Base-by-base conservation (phyloP, 2,113 vertebrate species). In the Callithrix jacchus region DNA sequence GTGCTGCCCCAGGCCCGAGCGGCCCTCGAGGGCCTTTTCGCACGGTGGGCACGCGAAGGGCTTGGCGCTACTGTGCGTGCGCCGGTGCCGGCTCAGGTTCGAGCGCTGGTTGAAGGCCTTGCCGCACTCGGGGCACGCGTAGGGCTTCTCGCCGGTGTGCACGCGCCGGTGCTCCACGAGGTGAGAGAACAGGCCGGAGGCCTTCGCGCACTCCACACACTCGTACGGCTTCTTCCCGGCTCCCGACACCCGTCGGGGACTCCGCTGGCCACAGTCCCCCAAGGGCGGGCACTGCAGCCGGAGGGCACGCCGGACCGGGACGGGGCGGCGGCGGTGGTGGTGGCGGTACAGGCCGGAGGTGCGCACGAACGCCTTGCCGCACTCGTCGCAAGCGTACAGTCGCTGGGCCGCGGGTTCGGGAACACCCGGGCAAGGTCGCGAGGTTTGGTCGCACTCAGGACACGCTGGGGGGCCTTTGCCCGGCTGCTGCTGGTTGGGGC, bases 261-360 rank as follows among this genome's bases (percentile, higher is more conserved):
- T 96, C 96, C 98, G 99, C 37, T 98, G 96, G 21, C 99, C 99
- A 74, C 99, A 99, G 70, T 99, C 98, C 12, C 98, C 99, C 10
- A 98, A 98, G 87, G 99, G 98, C 0, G 98, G 98, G 92, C 99
- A 98, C 96, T 98, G 99, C 10, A 98, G 98, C 83, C 97, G 87
- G 98, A 99, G 98, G 17, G 98, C 98, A 32, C 99, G 98, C 97
- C 98, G 98, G 97, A 99, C 99, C 12, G 98, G 98, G 2, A 98
- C 98, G 0, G 98, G 98, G 93, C 99, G 99, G 81, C 98, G 98
- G 92, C 98, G 98, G 0, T 99, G 99, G 97, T 99, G 98, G 81
- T 99, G 99, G 32, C 98, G 98, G 98, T 99, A 98, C 98, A 99
- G 99, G 37, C 98, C 99, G 2, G 99, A 93, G 97, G 92, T 11